These are phyloP conservation scores for Liopterus haemorrhoidalis DNA, from an alignment of 2,888 invertebrate genomes.

Conservation along the genomic window DNA sequence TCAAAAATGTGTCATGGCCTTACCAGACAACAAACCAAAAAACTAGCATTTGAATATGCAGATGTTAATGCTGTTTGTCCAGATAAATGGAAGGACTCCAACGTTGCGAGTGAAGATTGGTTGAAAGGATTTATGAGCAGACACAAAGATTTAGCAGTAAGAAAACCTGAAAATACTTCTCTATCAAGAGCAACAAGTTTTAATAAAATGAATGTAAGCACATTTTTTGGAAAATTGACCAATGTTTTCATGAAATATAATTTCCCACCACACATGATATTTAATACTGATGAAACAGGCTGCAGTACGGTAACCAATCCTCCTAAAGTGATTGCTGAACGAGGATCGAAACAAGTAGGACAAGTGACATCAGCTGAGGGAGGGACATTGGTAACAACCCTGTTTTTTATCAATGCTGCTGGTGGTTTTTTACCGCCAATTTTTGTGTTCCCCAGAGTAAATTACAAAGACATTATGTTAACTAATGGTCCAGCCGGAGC, in stretches of 20 bases:
- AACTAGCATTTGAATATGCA: constrained; percentile 28
- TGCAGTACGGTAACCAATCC: constrained; percentile 27
- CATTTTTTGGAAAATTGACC: constrained; percentile 16
- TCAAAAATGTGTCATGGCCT: constrained; percentile 30
- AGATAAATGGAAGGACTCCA: constrained; percentile 22
- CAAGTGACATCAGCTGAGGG: constrained; percentile 24
- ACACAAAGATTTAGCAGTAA: constrained; percentile 5
- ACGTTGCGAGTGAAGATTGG: constrained; percentile 27
- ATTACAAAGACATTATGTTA: constrained; percentile 28
- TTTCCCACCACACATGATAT: constrained; percentile 12
- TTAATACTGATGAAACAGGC: constrained; percentile 17
- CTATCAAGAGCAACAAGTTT: constrained; percentile 11
- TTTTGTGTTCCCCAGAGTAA: constrained; percentile 26
- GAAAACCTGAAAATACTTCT: constrained; percentile 17
- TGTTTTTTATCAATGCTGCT: constrained; percentile 26
- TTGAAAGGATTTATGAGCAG: constrained; percentile 23
- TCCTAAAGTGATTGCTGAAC: constrained; percentile 27
- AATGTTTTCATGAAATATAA: constrained; percentile 7
- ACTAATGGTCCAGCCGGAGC: constrained; percentile 27
- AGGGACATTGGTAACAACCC: constrained; percentile 12
- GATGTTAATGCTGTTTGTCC: constrained; percentile 22
- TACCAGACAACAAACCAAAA: constrained; percentile 26
- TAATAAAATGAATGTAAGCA: constrained; percentile 14
- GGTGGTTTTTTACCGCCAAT: constrained; percentile 25
- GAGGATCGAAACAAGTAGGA: constrained; percentile 27